Evolutionary conservation across 2,888 invertebrate genomes (phyloP), one percentile per base, ranked within the genome.

Genomic region (Lobophora halterata): DNA sequence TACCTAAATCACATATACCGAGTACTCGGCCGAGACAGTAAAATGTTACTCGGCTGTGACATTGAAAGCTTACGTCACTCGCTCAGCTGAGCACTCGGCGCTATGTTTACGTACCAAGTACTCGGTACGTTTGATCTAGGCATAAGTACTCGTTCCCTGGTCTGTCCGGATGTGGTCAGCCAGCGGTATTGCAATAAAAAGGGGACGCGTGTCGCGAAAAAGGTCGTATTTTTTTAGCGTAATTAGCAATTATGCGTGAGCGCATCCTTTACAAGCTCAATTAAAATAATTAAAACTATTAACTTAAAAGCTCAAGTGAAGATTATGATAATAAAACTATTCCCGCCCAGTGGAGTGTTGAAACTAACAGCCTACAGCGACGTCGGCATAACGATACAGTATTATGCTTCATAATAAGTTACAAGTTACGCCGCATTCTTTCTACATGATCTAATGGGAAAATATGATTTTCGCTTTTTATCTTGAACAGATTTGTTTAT

Each of bases 241-340:
- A 54, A 68, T 65, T 61, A 43, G 61, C 66, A 72, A 76, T 75
- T 76, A 76, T 70, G 71, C 72, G 68, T 71, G 55, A 55, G 62
- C 61, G 49, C 54, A 61, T 64, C 56, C 65, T 61, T 52, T 58
- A 61, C 48, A 57, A 33, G 34, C 44, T 60, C 65, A 76, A 78
- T 80, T 81, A 79, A 70, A 67, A 58, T 65, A 75, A 78, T 80
- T 77, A 76, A 67, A 69, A 39, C 61, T 54, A 73, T 72, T 70
- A 74, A 51, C 54, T 65, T 61, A 53, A 65, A 61, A 65, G 57
- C 59, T 55, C 50, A 58, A 55, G 55, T 53, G 57, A 65, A 65
- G 62, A 73, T 70, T 65, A 64, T 61, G 51, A 60, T 63, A 59
- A 55, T 64, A 66, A 65, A 66, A 65, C 55, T 61, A 60, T 54